Percentiles rank a stretch among this genome's conserved stretches.
Conservation (phyloP, 2,888 invertebrate species). For the Diadegma fenestrale region DNA sequence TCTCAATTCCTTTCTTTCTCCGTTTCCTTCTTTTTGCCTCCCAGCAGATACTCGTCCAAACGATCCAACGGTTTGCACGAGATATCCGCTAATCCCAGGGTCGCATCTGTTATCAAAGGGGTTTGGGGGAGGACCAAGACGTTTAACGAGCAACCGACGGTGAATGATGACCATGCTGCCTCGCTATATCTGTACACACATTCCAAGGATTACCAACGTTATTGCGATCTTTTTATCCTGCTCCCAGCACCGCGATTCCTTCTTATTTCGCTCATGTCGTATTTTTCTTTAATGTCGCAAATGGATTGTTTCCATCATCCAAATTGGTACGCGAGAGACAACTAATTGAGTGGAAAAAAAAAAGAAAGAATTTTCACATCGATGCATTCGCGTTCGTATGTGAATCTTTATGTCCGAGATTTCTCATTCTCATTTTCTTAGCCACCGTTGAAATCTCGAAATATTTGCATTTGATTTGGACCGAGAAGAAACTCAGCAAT, state of each 20-base stretch:
- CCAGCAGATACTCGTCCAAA: conserved; percentile 35
- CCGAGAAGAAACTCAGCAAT: neutral
- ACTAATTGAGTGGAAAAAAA: neutral
- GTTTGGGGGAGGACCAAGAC: conserved; percentile 42
- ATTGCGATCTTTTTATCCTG: conserved; percentile 34
- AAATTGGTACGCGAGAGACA: neutral
- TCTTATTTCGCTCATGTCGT: conserved; percentile 1
- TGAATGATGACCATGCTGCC: conserved; percentile 53
- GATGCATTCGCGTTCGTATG: too few species aligned
- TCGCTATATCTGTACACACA: conserved; percentile 32
- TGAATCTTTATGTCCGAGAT: neutral
- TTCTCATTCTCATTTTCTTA: neutral
- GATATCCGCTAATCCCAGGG: conserved; percentile 60
- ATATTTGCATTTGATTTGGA: neutral
- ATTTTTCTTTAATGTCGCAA: neutral
- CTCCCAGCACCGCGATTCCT: neutral
- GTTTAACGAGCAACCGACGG: conserved; percentile 62
- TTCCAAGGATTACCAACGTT: conserved; percentile 38
- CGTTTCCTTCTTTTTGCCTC: conserved; percentile 17
- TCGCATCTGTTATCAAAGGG: conserved; percentile 62
- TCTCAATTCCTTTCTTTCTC: neutral
- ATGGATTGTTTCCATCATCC: conserved; percentile 15
- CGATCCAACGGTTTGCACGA: conserved; percentile 52
- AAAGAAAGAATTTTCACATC: too few species aligned
- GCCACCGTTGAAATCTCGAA: neutral